Base-by-base conservation (phyloP, 2,888 invertebrate species). In the Zele albiditarsus region DNA sequence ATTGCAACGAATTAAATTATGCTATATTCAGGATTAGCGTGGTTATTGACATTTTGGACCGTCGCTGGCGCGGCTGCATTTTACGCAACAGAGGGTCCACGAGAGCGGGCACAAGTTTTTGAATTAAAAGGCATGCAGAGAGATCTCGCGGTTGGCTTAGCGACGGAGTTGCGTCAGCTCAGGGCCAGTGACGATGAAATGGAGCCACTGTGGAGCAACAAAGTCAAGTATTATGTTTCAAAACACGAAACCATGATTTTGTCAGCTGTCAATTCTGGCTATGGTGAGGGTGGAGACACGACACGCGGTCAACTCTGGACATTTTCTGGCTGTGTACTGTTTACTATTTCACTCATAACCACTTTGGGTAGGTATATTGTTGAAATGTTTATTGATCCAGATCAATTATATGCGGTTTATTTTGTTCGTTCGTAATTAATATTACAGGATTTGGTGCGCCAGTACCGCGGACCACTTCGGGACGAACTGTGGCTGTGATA, bases 401-500 rank as follows among this genome's bases (percentile, higher is more conserved):
- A 2, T 38, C 12, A 12, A 38, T 38, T 8, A 12, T 38, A 2
- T 38, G 38, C 38, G 38, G 38, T 8, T 8, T 12, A 38, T 38
- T 12, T 12, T 38, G 0, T 12, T 38, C 12, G 8, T 38, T 38
- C 10, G 8, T 12, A 8, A 6, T 38, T 2, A 8, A 38, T 38
- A 12, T 38, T 87, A 2, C 84, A 94, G 94, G 94, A 78, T 94
- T 94, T 82, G 94, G 94, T 0, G 94, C 94, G 0, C 94, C 94
- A 0, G 93, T 94, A 4, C 94, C 94, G 0, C 91, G 93, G 27
- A 94, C 94, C 0, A 85, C 91, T 3, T 89, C 91, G 82, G 94
- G 94, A 0, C 90, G 93, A 77, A 91, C 91, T 1, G 90, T 92
- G 0, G 92, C 93, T 0, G 89, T 94, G 0, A 82, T 93, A 33